Percentiles rank a stretch among this genome's conserved stretches.
Conservation (phyloP, 2,113 vertebrate species). For the Eurypyga helias region DNA sequence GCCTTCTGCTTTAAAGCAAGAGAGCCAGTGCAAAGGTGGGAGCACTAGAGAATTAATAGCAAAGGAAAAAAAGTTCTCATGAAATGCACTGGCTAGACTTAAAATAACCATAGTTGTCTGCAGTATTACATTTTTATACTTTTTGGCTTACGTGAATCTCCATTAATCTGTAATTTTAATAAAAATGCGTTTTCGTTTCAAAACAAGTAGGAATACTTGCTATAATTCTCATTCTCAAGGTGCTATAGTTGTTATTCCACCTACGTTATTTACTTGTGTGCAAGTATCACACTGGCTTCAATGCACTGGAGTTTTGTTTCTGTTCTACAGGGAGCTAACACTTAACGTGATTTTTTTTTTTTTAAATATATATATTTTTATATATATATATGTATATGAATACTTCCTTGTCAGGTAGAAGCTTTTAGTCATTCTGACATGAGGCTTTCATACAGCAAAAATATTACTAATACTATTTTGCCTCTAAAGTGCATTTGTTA, state of each 20-base stretch:
- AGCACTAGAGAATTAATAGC: neutral
- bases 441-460: constrained; percentile 77
- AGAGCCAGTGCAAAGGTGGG: neutral
- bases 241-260: constrained; percentile 19
- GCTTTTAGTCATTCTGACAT: constrained; percentile 80
- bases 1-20: neutral
- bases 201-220: neutral
- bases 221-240: neutral
- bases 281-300: neutral
- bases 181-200: constrained; percentile 42
- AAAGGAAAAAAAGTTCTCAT: neutral
- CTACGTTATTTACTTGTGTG: constrained; percentile 1
- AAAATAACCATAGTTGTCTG: neutral
- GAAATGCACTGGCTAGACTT: neutral
- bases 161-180: constrained; percentile 10
- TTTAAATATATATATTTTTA: constrained; percentile 6
- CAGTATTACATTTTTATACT: neutral
- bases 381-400: constrained; percentile 47
- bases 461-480: constrained; percentile 81
- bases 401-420: constrained; percentile 76
- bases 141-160: neutral
- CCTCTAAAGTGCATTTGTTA: constrained; percentile 81
- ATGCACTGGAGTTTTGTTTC: constrained; percentile 28
- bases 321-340: constrained; percentile 64
- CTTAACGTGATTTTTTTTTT: constrained; percentile 56